These are phyloP conservation scores for Heteropelma amictum DNA, from an alignment of 2,888 invertebrate genomes.

Conservation along the genomic window DNA sequence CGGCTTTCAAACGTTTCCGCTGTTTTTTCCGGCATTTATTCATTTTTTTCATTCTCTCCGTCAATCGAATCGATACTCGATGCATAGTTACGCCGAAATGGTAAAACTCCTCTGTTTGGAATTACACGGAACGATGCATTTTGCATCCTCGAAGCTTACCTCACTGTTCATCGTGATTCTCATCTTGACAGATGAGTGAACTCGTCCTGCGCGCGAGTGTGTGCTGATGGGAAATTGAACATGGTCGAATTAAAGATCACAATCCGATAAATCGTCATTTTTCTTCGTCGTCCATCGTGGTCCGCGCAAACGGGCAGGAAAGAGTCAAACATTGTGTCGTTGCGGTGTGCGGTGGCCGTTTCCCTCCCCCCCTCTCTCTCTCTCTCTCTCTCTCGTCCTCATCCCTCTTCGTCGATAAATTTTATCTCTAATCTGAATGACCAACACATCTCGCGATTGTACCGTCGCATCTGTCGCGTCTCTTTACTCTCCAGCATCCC, in stretches of 20 bases:
- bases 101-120: no score
- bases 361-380: not conserved
- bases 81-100: no score
- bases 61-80: no score
- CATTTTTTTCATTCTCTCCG: no score
- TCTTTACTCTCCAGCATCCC: not conserved
- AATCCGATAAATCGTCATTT: slow-evolving; percentile 46
- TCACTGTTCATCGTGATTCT: not conserved
- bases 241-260: slow-evolving; percentile 37
- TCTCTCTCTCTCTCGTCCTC: slow-evolving; percentile 13
- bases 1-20: no score
- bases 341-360: not conserved
- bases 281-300: no score
- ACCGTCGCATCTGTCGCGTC: not conserved
- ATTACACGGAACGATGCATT: no score
- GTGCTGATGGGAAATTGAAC: slow-evolving; percentile 15
- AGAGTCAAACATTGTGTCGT: slow-evolving; percentile 43
- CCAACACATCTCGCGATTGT: no score
- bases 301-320: no score
- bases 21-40: not conserved
- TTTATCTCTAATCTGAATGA: slow-evolving; percentile 56
- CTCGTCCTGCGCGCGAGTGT: no score
- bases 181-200: slow-evolving; percentile 22
- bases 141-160: no score
- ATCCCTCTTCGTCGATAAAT: slow-evolving; percentile 30